These are phyloP conservation scores for Caenorhabditis panamensis DNA, from an alignment of 2,888 invertebrate genomes.

Conservation along the genomic window DNA sequence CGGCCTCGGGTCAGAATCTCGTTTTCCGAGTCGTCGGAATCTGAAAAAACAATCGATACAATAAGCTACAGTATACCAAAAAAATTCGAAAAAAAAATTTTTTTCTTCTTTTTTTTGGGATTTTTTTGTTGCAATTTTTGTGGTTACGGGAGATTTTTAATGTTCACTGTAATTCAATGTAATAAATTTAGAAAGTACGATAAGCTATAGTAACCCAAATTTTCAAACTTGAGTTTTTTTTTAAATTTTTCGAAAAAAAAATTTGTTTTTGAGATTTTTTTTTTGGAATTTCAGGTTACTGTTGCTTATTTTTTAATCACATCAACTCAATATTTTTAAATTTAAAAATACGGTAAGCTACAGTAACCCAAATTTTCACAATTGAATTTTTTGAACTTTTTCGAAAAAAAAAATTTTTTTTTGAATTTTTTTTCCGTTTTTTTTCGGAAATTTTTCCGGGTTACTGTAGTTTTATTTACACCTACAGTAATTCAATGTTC, in stretches of 20 bases:
- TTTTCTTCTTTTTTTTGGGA: not conserved
- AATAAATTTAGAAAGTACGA: not conserved
- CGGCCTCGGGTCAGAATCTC: constrained; percentile 38
- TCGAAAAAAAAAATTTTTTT: too few relatives aligned
- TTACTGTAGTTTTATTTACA: too few relatives aligned
- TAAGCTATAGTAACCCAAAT: not conserved
- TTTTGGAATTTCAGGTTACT: constrained; percentile 3
- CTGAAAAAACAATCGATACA: not conserved
- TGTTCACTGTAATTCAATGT: not conserved
- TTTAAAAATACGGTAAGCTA: not conserved
- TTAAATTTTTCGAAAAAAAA: not conserved
- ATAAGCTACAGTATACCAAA: not conserved
- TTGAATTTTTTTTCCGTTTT: too few relatives aligned
- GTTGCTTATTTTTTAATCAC: too few relatives aligned
- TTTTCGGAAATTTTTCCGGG: too few relatives aligned
- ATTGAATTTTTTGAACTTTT: too few relatives aligned
- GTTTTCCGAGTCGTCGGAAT: constrained; percentile 45
- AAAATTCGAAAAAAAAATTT: not conserved
- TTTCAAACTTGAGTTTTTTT: not conserved
- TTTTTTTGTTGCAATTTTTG: not conserved
- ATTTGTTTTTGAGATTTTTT: not conserved
- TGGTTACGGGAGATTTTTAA: too few relatives aligned
- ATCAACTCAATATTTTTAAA: too few relatives aligned
- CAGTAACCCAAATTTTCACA: too few relatives aligned
- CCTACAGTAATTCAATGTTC: too few relatives aligned